Evolutionary conservation across 2,113 vertebrate species (phyloP).

Genomic region (Maccullochella peelii): DNA sequence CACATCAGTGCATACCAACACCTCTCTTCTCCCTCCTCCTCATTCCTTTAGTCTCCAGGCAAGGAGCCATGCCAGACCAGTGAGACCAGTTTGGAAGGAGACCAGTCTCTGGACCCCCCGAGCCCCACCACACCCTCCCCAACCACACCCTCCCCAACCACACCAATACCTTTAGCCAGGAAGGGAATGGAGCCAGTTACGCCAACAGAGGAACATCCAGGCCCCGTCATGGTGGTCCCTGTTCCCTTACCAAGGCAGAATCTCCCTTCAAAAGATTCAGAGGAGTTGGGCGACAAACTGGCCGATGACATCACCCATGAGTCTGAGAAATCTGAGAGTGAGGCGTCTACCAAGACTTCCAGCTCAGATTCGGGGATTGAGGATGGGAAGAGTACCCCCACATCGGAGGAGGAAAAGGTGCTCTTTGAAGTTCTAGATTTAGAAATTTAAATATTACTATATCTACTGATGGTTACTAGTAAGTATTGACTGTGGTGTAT

Average conservation of each 20-base stretch:
- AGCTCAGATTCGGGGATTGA: conserved; percentile 81
- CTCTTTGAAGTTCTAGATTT: neutral
- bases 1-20: conserved; percentile 13
- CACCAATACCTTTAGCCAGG: conserved; percentile 37
- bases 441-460: neutral
- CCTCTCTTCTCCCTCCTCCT: neutral
- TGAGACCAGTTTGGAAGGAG: conserved; percentile 86
- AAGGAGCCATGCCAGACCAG: conserved; percentile 85
- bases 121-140: conserved; percentile 50
- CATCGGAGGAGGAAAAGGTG: conserved; percentile 80
- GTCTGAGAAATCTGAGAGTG: conserved; percentile 78
- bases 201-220: conserved; percentile 27
- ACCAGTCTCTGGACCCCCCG: conserved; percentile 69
- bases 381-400: conserved; percentile 74
- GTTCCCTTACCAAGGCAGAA: conserved; percentile 59
- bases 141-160: conserved; percentile 26
- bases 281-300: conserved; percentile 59
- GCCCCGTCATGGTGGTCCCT: conserved; percentile 28
- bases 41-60: conserved; percentile 79
- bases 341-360: conserved; percentile 76
- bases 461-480: neutral
- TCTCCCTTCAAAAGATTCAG: conserved; percentile 23
- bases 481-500: neutral
- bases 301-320: conserved; percentile 67
- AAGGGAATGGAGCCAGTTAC: neutral